Evolutionary conservation across 2,797 vertebrate genomes (phyloP).

Genomic region (Gymnothorax javanicus): DNA sequence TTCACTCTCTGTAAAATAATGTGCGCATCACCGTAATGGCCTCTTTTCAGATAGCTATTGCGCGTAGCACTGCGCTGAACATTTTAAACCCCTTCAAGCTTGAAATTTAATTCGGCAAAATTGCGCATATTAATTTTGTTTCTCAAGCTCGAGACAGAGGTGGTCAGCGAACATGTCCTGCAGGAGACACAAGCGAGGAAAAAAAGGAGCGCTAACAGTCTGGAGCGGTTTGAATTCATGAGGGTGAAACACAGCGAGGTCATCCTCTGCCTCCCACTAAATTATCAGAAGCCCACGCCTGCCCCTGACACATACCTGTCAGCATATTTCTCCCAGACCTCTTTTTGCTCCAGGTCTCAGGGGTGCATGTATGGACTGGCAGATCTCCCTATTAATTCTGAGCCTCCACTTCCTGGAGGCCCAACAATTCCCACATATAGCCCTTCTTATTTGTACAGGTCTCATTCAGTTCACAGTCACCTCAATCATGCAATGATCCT

Average conservation of each 20-base stretch:
- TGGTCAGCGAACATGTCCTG: neutral
- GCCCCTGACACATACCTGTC: conserved; percentile 7
- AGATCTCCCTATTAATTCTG: neutral
- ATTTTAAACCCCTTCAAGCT: neutral
- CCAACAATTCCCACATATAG: neutral
- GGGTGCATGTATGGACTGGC: neutral
- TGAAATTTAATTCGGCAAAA: neutral
- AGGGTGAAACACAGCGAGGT: neutral
- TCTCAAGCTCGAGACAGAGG: neutral
- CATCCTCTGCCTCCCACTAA: neutral
- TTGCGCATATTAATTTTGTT: neutral
- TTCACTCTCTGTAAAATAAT: neutral
- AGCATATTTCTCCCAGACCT: neutral
- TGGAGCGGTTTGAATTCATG: neutral
- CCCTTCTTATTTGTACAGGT: neutral
- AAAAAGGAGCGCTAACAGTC: neutral
- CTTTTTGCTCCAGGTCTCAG: neutral
- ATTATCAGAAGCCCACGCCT: neutral
- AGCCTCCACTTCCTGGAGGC: neutral
- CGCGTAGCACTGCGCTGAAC: neutral
- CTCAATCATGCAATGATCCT: neutral
- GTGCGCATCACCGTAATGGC: neutral
- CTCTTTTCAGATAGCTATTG: neutral
- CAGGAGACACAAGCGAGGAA: neutral
- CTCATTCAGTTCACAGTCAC: neutral